Evolutionary conservation across 2,888 invertebrate genomes (phyloP).

Genomic region (Apodemia hepburni): DNA sequence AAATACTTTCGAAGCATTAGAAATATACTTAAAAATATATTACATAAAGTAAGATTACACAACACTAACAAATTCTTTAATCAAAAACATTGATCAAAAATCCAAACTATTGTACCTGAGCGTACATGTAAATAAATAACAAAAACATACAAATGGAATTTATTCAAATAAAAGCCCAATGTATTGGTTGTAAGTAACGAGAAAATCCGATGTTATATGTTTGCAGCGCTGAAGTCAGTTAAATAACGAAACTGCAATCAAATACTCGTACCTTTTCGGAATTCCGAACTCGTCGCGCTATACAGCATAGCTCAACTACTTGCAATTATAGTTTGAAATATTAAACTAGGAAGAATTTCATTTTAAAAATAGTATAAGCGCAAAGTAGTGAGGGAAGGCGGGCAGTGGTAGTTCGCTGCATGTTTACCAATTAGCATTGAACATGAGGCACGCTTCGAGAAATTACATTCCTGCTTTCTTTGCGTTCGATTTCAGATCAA

Average conservation of each 20-base stretch:
- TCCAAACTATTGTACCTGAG: not conserved
- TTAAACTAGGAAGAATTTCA: constrained; percentile 69
- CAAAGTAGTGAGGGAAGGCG: constrained; percentile 44
- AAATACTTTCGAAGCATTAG: too few relatives aligned
- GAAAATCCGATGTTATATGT: constrained; percentile 6
- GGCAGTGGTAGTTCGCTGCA: constrained; percentile 48
- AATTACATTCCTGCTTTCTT: constrained; percentile 41
- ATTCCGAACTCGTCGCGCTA: constrained; percentile 48
- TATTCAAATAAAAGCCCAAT: constrained; percentile 2
- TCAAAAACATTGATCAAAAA: too few relatives aligned
- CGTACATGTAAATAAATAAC: not conserved
- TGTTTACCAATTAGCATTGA: constrained; percentile 64
- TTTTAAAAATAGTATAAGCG: constrained; percentile 60
- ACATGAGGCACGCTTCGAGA: constrained; percentile 37
- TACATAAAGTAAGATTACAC: too few relatives aligned
- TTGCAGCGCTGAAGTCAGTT: constrained; percentile 46
- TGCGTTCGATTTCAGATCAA: constrained; percentile 51
- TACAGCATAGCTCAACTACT: constrained; percentile 45
- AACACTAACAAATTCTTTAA: too few relatives aligned
- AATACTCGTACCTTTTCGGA: constrained; percentile 48
- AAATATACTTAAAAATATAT: too few relatives aligned
- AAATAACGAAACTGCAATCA: constrained; percentile 67
- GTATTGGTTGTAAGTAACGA: constrained; percentile 7
- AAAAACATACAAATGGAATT: not conserved
- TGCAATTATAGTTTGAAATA: constrained; percentile 59